Conservation (phyloP, 2,113 vertebrate species). For the Holacanthus passer region DNA sequence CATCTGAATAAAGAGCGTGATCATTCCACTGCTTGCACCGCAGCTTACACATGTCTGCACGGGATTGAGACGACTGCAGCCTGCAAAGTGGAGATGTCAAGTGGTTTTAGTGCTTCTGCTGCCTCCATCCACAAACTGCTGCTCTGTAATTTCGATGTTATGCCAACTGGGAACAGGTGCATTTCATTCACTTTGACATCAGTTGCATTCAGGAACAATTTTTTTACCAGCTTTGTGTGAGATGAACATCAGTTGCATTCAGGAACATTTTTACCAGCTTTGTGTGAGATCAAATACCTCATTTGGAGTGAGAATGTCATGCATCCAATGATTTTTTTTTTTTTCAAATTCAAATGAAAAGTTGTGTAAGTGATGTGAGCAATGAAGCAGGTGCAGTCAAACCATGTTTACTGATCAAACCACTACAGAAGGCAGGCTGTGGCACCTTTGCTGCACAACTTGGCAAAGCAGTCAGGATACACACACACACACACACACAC, state of each 20-base stretch:
- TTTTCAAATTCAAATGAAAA: neutral
- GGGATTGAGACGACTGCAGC: conserved; percentile 37
- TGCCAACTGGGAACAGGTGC: neutral
- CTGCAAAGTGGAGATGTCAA: conserved; percentile 30
- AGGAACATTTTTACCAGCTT: neutral
- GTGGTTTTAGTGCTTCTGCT: conserved; percentile 7
- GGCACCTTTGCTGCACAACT: conserved; percentile 11
- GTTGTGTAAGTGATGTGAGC: neutral
- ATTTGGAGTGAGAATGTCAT: neutral
- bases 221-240: neutral
- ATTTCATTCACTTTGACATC: neutral
- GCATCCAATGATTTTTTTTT: too few relatives aligned
- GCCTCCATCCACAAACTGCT: neutral
- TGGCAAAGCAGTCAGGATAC: conserved; percentile 7
- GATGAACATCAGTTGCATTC: conserved; percentile 1
- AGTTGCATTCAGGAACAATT: neutral
- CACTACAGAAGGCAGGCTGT: neutral
- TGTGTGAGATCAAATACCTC: neutral
- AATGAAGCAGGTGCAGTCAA: conserved; percentile 1
- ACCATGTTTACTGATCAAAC: neutral
- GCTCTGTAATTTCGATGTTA: neutral
- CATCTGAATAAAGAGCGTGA: conserved; percentile 55
- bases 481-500: too few relatives aligned
- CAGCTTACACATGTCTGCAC: conserved; percentile 40
- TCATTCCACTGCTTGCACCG: conserved; percentile 41